phyloP scores from a whole-genome alignment of 2,113 vertebrate species.

The human region DNA sequence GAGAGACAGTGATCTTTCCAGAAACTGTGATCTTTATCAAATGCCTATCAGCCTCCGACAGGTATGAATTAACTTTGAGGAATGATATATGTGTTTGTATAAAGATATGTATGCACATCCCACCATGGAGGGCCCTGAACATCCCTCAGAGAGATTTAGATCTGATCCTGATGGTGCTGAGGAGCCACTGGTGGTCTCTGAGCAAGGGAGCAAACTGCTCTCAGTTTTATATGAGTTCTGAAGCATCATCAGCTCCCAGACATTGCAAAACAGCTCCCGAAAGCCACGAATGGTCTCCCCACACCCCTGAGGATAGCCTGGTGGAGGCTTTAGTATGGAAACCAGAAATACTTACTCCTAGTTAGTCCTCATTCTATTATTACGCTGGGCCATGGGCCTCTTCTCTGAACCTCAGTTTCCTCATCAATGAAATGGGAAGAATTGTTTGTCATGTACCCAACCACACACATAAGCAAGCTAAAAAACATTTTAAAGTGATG shows the following conservation, averaged over 20 bases:
- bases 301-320: rapidly evolving
- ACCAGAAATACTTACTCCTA: neutral
- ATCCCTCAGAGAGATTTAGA: neutral
- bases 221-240: neutral
- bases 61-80: neutral
- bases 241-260: neutral
- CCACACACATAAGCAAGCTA: neutral
- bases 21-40: neutral
- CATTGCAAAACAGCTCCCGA: neutral
- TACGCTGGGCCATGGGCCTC: neutral
- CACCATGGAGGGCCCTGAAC: rapidly evolving
- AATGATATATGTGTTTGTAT: rapidly evolving
- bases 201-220: neutral
- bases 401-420: neutral
- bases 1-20: neutral
- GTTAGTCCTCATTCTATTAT: neutral
- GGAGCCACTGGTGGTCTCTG: neutral
- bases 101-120: rapidly evolving
- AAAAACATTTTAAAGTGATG: neutral
- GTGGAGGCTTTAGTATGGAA: neutral
- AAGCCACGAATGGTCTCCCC: neutral
- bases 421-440: neutral
- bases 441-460: neutral
- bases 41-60: neutral
- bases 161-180: rapidly evolving